Evolutionary conservation across 64 coral and sea anemone genomes (phyloP).

Genomic region (Pocillopora verrucosa): DNA sequence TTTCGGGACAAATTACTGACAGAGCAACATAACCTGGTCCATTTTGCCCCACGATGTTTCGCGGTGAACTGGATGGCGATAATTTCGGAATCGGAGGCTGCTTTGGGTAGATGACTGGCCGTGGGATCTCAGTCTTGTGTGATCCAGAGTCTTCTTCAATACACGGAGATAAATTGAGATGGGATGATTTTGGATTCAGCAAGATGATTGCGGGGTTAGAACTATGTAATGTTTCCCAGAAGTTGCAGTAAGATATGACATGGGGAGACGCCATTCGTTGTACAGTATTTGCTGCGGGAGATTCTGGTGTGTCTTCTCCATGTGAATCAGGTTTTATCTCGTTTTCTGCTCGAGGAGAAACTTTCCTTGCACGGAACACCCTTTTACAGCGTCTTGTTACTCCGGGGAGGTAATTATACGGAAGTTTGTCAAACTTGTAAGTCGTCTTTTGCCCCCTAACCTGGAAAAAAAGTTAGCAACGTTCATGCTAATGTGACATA

Average conservation of each 20-base stretch:
- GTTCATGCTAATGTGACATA: not conserved
- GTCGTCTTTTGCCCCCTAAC: conserved; percentile 27
- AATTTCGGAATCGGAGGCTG: not conserved
- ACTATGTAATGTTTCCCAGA: not conserved
- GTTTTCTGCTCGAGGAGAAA: not conserved
- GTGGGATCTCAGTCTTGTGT: no score
- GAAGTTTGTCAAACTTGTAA: conserved; percentile 25
- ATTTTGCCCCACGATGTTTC: not conserved
- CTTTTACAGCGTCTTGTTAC: not conserved
- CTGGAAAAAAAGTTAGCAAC: not conserved
- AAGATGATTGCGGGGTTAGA: not conserved
- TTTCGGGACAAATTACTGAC: not conserved
- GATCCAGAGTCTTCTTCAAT: no score
- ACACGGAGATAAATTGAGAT: not conserved
- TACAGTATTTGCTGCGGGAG: not conserved
- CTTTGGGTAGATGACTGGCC: not conserved
- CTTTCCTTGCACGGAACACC: not conserved
- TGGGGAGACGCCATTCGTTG: not conserved
- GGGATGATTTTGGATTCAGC: not conserved
- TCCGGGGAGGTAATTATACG: conserved; percentile 11
- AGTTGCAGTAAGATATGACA: not conserved
- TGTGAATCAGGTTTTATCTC: not conserved
- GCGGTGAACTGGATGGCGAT: not conserved
- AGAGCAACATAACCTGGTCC: not conserved
- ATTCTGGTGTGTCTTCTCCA: not conserved